Conservation (phyloP, 2,888 invertebrate genomes). For the Drosophila rubida region DNA sequence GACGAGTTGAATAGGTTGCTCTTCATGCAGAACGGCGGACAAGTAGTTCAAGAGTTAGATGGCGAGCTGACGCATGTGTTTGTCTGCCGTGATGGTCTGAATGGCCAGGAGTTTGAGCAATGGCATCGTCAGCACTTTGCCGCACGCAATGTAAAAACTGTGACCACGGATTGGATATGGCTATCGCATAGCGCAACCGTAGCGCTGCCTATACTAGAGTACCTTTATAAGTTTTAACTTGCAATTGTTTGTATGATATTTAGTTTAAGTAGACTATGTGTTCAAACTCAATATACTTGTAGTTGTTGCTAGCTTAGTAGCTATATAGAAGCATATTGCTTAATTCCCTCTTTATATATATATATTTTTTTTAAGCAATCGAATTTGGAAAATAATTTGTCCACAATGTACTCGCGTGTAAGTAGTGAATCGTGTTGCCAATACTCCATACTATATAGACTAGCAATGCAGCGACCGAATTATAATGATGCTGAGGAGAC, state of each 20-base stretch:
- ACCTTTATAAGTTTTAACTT: constrained; percentile 19
- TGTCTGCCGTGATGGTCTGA: neutral
- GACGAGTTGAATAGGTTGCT: constrained; percentile 59
- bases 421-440: neutral
- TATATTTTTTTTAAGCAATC: neutral
- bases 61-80: constrained; percentile 21
- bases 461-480: neutral
- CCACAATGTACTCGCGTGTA: neutral
- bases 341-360: neutral
- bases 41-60: constrained; percentile 15
- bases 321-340: neutral
- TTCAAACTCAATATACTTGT: neutral
- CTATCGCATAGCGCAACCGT: constrained; percentile 36
- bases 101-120: constrained; percentile 10
- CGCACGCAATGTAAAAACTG: neutral
- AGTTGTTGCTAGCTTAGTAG: neutral
- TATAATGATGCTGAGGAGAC: neutral
- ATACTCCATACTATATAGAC: neutral
- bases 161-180: constrained; percentile 46
- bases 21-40: constrained; percentile 80
- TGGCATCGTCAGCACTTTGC: constrained; percentile 30
- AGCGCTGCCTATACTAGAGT: constrained; percentile 19
- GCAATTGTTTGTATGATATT: neutral
- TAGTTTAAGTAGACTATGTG: neutral
- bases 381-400: neutral